Conservation (phyloP, 2,113 vertebrate genomes). For the Carassius gibelio region DNA sequence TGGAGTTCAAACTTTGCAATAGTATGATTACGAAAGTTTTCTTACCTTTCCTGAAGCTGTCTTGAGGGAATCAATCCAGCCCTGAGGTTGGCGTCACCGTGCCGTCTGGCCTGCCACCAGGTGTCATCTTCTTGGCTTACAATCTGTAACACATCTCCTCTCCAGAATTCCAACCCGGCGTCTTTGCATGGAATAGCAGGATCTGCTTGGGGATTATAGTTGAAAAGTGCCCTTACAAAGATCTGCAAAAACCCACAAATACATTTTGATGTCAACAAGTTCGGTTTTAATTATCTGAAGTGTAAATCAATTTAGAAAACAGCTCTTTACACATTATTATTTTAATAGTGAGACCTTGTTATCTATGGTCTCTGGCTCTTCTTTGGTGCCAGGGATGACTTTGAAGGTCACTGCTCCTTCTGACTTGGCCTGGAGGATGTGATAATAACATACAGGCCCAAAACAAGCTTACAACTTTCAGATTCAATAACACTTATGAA, state of each 20-base stretch:
- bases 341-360: slow-evolving; percentile 75
- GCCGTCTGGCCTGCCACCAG: slow-evolving; percentile 93
- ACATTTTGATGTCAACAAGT: neutral
- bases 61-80: slow-evolving; percentile 90
- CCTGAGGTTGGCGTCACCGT: slow-evolving; percentile 75
- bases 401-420: slow-evolving; percentile 90
- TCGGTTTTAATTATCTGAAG: slow-evolving; percentile 9
- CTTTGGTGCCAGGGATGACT: slow-evolving; percentile 87
- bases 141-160: slow-evolving; percentile 90
- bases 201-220: slow-evolving; percentile 88
- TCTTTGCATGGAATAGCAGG: slow-evolving; percentile 90
- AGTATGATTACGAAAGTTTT: slow-evolving; percentile 9
- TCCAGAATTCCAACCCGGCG: slow-evolving; percentile 86
- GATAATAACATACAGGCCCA: slow-evolving; percentile 32
- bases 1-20: neutral
- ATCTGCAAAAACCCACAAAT: slow-evolving; percentile 75
- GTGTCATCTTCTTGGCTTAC: slow-evolving; percentile 89
- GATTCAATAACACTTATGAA: slow-evolving; percentile 5
- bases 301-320: slow-evolving; percentile 35
- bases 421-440: slow-evolving; percentile 78
- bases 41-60: slow-evolving; percentile 93
- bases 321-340: neutral
- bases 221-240: slow-evolving; percentile 89
- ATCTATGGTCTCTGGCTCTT: slow-evolving; percentile 77
- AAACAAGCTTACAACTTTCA: slow-evolving; percentile 18